Percentiles rank a stretch among this genome's conserved stretches.
These are phyloP conservation scores for Triplophysa yarkandensis DNA, from an alignment of 2,797 vertebrate species.

Conservation along the genomic window DNA sequence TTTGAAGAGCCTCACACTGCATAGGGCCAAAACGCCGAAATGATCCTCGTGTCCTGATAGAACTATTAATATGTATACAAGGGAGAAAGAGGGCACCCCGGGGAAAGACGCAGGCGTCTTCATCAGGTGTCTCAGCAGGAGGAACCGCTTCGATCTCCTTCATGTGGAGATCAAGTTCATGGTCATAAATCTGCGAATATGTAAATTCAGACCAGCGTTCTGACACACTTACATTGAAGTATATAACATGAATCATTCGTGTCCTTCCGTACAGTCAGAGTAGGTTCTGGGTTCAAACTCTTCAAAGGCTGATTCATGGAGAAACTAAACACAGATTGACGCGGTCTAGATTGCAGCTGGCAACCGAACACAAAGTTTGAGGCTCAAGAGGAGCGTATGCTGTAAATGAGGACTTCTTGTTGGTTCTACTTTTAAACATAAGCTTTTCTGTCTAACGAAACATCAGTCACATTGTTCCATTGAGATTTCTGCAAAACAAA, in stretches of 20 bases:
- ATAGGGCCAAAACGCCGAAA: constrained; percentile 46
- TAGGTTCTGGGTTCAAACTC: constrained; percentile 8
- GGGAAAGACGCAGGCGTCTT: constrained; percentile 65
- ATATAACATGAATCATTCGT: neutral
- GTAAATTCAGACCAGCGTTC: neutral
- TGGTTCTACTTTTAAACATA: too few relatives aligned
- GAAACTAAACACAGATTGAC: neutral
- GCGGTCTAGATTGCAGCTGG: neutral
- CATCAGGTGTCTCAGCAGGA: constrained; percentile 57
- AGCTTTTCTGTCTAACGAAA: too few relatives aligned
- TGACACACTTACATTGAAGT: neutral
- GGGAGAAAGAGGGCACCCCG: constrained; percentile 48
- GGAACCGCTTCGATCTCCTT: constrained; percentile 23
- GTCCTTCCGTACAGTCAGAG: neutral
- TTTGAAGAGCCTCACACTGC: neutral
- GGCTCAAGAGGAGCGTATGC: too few relatives aligned
- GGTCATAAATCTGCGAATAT: neutral
- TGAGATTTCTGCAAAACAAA: too few relatives aligned
- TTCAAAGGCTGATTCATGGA: neutral
- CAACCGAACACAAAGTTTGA: neutral
- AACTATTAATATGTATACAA: constrained; percentile 70
- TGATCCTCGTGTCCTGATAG: constrained; percentile 56
- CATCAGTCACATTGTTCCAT: too few relatives aligned
- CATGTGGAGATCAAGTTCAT: constrained; percentile 13
- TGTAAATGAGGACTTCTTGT: too few relatives aligned